phyloP scores from a whole-genome alignment of 35 echinoderm and acorn worm genomes.

The Patiria miniata region DNA sequence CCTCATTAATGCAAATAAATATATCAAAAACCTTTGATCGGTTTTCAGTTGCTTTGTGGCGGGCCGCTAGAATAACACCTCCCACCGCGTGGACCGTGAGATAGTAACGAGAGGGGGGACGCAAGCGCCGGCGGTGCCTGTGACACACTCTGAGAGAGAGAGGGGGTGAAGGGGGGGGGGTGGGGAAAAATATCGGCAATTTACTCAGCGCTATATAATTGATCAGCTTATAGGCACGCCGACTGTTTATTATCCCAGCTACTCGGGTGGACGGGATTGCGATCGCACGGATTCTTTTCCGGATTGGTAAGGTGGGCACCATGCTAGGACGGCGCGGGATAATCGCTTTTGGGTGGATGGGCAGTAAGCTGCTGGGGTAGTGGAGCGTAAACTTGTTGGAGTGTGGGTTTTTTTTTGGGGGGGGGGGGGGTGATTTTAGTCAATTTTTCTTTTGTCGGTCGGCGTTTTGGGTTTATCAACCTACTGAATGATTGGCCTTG shows the following conservation, averaged over 20 bases:
- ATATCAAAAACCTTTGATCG: neutral
- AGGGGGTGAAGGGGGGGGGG: neutral
- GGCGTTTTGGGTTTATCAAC: neutral
- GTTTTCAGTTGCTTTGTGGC: neutral
- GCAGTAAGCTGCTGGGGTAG: neutral
- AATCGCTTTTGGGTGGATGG: conserved; percentile 3
- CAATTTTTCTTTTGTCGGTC: neutral
- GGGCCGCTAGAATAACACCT: neutral
- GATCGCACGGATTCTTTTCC: too few species aligned
- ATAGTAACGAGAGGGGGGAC: too few species aligned
- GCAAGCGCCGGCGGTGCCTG: too few species aligned
- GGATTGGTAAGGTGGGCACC: neutral
- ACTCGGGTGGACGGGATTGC: neutral
- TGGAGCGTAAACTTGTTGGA: neutral
- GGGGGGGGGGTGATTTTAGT: neutral
- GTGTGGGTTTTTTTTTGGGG: neutral
- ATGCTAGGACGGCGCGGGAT: neutral
- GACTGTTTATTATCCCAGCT: conserved; percentile 15
- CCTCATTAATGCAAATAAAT: conserved; percentile 23
- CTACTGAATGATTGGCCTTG: neutral
- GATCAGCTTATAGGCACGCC: neutral
- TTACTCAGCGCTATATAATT: conserved; percentile 16
- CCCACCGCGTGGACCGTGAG: neutral
- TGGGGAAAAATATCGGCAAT: neutral
- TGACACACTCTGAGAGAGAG: too few species aligned